A percentile compares a stretch with the other conserved stretches of the same genome.
Evolutionary conservation across 2,797 vertebrate species (phyloP).

Genomic region (Clarias pachynema): DNA sequence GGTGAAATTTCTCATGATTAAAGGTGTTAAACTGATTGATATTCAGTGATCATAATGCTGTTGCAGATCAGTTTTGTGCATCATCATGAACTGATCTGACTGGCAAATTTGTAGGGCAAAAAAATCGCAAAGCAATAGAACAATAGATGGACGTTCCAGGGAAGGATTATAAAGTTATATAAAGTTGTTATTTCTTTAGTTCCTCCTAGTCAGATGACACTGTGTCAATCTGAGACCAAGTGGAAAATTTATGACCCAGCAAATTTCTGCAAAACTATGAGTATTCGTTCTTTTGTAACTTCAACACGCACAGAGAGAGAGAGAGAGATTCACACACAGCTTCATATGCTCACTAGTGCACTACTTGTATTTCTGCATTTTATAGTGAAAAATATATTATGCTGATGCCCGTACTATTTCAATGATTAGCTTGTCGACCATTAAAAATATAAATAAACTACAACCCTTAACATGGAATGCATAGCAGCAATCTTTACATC

Average conservation of each 20-base stretch:
- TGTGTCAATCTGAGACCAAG: background rate
- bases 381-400: background rate
- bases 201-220: background rate
- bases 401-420: background rate
- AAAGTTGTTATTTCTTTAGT: background rate
- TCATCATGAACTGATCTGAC: background rate
- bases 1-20: too few relatives aligned
- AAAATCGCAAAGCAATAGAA: too few relatives aligned
- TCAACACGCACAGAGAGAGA: too few relatives aligned
- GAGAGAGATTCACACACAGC: background rate
- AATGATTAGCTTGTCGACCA: background rate
- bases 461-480: background rate
- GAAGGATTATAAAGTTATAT: background rate
- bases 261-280: background rate
- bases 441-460: background rate
- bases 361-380: background rate
- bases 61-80: background rate
- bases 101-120: background rate
- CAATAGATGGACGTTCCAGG: background rate
- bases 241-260: background rate
- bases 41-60: too few relatives aligned
- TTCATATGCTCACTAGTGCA: background rate
- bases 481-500: background rate
- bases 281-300: background rate
- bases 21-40: too few relatives aligned